Conservation (phyloP, 1,140 invertebrate species). For the Contarinia nasturtii region DNA sequence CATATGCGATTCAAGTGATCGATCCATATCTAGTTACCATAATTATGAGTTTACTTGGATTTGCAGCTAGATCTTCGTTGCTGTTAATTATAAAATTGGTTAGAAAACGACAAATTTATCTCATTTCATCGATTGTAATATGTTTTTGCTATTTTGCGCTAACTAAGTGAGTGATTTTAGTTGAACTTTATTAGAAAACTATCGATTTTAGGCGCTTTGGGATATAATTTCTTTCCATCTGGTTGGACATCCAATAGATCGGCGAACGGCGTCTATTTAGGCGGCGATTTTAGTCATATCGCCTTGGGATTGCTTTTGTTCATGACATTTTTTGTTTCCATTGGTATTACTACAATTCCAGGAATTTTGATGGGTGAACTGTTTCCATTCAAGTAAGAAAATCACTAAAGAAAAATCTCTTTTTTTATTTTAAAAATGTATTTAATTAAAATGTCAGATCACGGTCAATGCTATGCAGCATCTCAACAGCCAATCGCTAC, state of each 20-base stretch:
- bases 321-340: conserved; percentile 5
- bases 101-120: conserved; percentile 22
- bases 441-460: no score
- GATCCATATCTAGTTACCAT: conserved; percentile 26
- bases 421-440: conserved; percentile 18
- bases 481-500: conserved; percentile 35
- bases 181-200: conserved; percentile 22
- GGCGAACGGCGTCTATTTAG: not conserved
- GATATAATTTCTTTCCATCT: not conserved
- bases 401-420: not conserved
- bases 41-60: conserved; percentile 8
- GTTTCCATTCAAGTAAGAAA: conserved; percentile 14
- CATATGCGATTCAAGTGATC: conserved; percentile 25
- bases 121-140: not conserved
- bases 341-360: conserved; percentile 14
- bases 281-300: not conserved
- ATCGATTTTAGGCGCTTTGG: conserved; percentile 6
- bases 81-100: conserved; percentile 14
- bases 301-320: conserved; percentile 8
- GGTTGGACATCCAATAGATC: not conserved
- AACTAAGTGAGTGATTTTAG: not conserved
- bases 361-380: conserved; percentile 31
- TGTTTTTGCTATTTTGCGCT: not conserved
- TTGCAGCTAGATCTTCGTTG: conserved; percentile 1
- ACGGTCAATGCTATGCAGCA: conserved; percentile 31